A percentile compares a stretch with the other conserved stretches of the same genome.
phyloP scores from a whole-genome alignment of 2,797 vertebrate species.

The Myiothlypis chrysogaster region DNA sequence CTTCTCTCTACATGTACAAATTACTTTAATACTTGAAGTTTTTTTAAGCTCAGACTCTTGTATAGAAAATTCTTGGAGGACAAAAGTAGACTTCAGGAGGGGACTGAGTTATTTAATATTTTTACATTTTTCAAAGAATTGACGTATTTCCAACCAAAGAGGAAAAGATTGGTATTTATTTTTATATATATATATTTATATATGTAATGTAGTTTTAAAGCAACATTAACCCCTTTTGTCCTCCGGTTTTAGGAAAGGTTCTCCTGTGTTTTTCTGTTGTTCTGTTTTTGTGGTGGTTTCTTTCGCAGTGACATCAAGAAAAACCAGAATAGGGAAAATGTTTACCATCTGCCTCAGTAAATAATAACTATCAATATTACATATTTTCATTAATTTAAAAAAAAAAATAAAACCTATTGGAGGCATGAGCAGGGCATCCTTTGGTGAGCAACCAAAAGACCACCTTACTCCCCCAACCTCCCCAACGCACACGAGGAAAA shows the following conservation, averaged over 20 bases:
- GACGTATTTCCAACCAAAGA: slow-evolving; percentile 78
- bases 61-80: slow-evolving; percentile 84
- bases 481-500: slow-evolving; percentile 68
- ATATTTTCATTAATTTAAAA: slow-evolving; percentile 85
- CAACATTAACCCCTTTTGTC: slow-evolving; percentile 83
- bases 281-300: background rate
- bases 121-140: slow-evolving; percentile 78
- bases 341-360: slow-evolving; percentile 82
- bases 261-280: slow-evolving; percentile 40
- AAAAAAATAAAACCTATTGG: slow-evolving; percentile 80
- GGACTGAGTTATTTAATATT: slow-evolving; percentile 66
- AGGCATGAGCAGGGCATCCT: slow-evolving; percentile 72
- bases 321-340: slow-evolving; percentile 78
- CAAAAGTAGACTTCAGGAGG: slow-evolving; percentile 79
- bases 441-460: slow-evolving; percentile 63
- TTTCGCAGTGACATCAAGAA: slow-evolving; percentile 74
- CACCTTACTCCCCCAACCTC: slow-evolving; percentile 42
- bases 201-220: slow-evolving; percentile 81
- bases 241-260: slow-evolving; percentile 77
- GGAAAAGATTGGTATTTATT: slow-evolving; percentile 77
- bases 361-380: slow-evolving; percentile 86
- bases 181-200: slow-evolving; percentile 80
- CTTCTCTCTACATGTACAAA: slow-evolving; percentile 83
- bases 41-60: slow-evolving; percentile 78
- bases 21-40: slow-evolving; percentile 82